A percentile compares a stretch with the other conserved stretches of the same genome.
These are phyloP conservation scores for cattle (Bos taurus) DNA, from an alignment of 2,113 vertebrate genomes.

Conservation along the genomic window ARS-UCD2.0 NC_037357.1:18365501-18366000, in stretches of 20 bases:
- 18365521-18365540: background rate
- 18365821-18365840: background rate
- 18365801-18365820: conserved; percentile 8
- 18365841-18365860: background rate
- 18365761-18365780: background rate
- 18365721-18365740: background rate
- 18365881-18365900: background rate
- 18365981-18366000: background rate
- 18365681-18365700: background rate
- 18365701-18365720: background rate
- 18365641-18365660: background rate
- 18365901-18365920: background rate
- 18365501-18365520: background rate
- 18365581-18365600: background rate
- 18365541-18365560: background rate
- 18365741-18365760: background rate
- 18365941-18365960: background rate
- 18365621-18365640: background rate
- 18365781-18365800: background rate
- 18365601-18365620: background rate
- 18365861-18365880: background rate
- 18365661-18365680: background rate
- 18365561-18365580: background rate
- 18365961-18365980: background rate
- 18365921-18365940: background rate